Evolutionary conservation across 2,888 invertebrate species (phyloP).

Genomic region (Griposia aprilina): DNA sequence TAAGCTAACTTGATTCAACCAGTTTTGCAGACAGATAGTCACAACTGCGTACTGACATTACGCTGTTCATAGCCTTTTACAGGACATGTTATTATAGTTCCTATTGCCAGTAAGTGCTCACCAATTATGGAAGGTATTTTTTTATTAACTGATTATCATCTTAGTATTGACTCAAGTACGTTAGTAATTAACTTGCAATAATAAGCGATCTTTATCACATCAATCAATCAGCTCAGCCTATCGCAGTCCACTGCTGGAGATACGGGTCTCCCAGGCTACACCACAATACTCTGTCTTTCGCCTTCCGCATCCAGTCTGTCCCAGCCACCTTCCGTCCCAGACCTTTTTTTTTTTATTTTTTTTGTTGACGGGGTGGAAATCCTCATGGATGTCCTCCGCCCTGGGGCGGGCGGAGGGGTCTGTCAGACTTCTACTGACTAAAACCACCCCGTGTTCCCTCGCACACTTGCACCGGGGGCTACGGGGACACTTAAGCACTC

Average conservation of each 20-base stretch:
- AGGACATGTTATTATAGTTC: slow-evolving; percentile 19
- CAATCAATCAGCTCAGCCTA: not conserved
- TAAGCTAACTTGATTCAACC: not conserved
- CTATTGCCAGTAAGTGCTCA: not conserved
- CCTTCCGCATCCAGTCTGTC: not conserved
- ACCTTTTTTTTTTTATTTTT: too few relatives aligned
- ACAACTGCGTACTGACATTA: not conserved
- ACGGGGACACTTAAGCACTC: too few relatives aligned
- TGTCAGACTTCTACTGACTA: too few relatives aligned
- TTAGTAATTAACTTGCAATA: not conserved
- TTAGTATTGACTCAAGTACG: not conserved
- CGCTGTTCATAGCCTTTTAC: slow-evolving; percentile 9
- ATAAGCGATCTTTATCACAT: not conserved
- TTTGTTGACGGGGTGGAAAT: too few relatives aligned
- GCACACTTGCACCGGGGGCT: too few relatives aligned
- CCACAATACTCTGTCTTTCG: not conserved
- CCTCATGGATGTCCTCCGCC: too few relatives aligned
- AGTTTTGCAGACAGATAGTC: not conserved
- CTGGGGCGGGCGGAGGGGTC: too few relatives aligned
- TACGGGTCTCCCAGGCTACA: not conserved
- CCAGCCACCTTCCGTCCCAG: not conserved
- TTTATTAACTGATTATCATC: slow-evolving; percentile 3
- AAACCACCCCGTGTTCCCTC: too few relatives aligned
- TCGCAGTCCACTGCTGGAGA: not conserved
- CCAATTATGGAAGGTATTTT: slow-evolving; percentile 24